phyloP scores from a whole-genome alignment of 2,113 vertebrate species.

The Willisornis vidua region DNA sequence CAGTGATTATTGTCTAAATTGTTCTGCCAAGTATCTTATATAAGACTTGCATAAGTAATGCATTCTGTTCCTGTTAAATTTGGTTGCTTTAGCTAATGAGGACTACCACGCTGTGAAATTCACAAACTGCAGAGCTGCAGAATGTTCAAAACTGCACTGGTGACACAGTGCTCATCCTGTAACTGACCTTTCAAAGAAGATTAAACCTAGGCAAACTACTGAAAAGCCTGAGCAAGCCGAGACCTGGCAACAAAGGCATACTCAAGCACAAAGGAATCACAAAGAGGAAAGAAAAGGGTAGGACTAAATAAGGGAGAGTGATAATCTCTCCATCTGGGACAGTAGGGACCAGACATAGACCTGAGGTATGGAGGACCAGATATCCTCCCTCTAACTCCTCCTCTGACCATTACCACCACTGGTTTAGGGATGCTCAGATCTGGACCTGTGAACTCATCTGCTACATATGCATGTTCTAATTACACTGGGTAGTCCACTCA shows the following conservation, averaged over 20 bases:
- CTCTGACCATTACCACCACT: not conserved
- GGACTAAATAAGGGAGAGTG: not conserved
- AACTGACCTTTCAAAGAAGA: conserved; percentile 21
- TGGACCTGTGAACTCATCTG: not conserved
- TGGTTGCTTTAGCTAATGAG: not conserved
- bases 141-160: not conserved
- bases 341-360: not conserved
- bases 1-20: conserved; percentile 28
- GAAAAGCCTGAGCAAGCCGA: conserved; percentile 21
- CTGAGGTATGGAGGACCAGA: not conserved
- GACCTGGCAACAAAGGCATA: conserved; percentile 18
- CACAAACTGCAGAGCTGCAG: not conserved
- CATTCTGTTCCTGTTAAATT: not conserved
- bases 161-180: not conserved
- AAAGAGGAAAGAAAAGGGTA: not conserved
- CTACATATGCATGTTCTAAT: not conserved
- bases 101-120: not conserved
- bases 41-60: conserved; percentile 36
- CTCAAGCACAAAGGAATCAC: conserved; percentile 11
- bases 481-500: not conserved
- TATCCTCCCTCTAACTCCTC: not conserved
- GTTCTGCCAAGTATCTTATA: not conserved
- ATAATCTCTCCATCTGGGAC: not conserved
- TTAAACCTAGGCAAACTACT: conserved; percentile 16
- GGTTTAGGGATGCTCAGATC: not conserved